phyloP scores from a whole-genome alignment of 1,140 invertebrate species.

The Liolophura sinensis region DNA sequence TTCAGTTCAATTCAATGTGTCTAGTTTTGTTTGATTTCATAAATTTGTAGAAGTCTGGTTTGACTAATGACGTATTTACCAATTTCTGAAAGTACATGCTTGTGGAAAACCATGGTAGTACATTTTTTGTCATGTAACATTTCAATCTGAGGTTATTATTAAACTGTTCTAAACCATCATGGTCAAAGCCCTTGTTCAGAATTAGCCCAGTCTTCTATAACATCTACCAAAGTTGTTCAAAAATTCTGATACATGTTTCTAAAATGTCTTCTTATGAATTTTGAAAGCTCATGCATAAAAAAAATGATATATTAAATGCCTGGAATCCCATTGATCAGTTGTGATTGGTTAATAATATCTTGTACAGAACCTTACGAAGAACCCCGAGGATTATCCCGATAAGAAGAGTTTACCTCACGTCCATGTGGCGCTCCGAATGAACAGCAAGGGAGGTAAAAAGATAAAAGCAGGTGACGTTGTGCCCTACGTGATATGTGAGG shows the following conservation, averaged over 20 bases:
- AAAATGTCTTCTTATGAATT: not conserved
- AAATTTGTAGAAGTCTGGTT: too few relatives aligned
- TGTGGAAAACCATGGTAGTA: too few relatives aligned
- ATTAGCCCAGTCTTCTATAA: not conserved
- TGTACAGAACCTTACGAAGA: slow-evolving; percentile 83
- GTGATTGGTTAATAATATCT: slow-evolving; percentile 13
- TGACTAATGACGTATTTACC: too few relatives aligned
- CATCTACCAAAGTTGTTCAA: too few relatives aligned
- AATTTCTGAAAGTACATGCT: too few relatives aligned
- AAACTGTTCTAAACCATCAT: too few relatives aligned
- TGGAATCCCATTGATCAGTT: not conserved
- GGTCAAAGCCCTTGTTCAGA: too few relatives aligned
- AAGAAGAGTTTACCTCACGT: slow-evolving; percentile 87
- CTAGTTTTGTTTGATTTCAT: too few relatives aligned
- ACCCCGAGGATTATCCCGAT: slow-evolving; percentile 91
- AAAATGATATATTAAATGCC: not conserved
- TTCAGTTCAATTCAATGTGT: too few relatives aligned
- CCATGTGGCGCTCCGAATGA: slow-evolving; percentile 85
- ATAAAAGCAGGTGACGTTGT: slow-evolving; percentile 94
- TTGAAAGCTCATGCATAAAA: not conserved
- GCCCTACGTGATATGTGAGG: slow-evolving; percentile 91
- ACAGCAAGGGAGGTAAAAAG: slow-evolving; percentile 69
- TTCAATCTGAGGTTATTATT: too few relatives aligned
- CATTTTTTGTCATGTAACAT: too few relatives aligned
- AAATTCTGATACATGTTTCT: slow-evolving; percentile 5